These are phyloP conservation scores for Sebastes diaconus DNA, from an alignment of 2,797 vertebrate genomes.

Conservation along the genomic window DNA sequence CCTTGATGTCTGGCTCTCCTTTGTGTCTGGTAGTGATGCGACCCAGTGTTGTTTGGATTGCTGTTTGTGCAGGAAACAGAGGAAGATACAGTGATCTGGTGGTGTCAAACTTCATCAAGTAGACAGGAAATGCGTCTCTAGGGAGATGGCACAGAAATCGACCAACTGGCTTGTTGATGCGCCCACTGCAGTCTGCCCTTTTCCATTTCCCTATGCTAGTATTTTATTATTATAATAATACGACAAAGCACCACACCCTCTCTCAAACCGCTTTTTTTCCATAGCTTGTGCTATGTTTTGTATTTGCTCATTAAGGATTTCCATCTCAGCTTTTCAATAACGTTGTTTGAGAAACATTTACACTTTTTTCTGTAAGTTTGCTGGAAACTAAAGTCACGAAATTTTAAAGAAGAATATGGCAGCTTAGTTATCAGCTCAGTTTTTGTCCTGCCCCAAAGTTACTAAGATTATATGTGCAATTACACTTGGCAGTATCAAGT, in stretches of 20 bases:
- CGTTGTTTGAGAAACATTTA: background rate
- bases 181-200: constrained; percentile 2
- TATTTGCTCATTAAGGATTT: background rate
- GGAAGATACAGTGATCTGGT: constrained; percentile 24
- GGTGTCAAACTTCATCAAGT: constrained; percentile 34
- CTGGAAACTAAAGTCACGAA: background rate
- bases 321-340: background rate
- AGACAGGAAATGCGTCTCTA: constrained; percentile 27
- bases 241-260: constrained; percentile 18
- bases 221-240: background rate
- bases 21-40: constrained; percentile 57
- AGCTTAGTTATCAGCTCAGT: background rate
- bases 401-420: background rate
- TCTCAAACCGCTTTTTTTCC: background rate
- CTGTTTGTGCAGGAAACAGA: constrained; percentile 45
- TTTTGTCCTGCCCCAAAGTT: background rate
- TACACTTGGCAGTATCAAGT: background rate
- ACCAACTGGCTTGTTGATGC: background rate
- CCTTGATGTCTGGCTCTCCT: constrained; percentile 52
- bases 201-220: background rate
- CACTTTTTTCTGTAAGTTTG: background rate
- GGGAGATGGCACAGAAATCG: background rate
- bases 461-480: background rate
- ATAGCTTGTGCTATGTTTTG: background rate
- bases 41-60: constrained; percentile 9